These are phyloP conservation scores for Gracilinanus agilis DNA, from an alignment of 2,113 vertebrate genomes.

Conservation along the genomic window DNA sequence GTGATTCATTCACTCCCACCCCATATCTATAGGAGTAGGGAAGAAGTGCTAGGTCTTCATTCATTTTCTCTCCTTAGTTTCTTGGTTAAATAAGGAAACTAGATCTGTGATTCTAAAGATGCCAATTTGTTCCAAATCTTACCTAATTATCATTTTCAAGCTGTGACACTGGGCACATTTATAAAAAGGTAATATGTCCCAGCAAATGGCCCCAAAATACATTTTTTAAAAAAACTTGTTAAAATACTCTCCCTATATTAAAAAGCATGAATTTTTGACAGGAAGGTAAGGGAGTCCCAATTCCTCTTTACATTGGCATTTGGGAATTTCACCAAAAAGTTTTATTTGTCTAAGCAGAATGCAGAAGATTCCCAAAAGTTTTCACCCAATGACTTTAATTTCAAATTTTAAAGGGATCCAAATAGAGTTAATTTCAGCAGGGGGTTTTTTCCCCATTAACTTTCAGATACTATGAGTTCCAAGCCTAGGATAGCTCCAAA, in stretches of 20 bases:
- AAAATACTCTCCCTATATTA: background rate
- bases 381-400: background rate
- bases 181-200: background rate
- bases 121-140: background rate
- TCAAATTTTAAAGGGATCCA: background rate
- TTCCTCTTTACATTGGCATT: background rate
- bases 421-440: background rate
- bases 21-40: background rate
- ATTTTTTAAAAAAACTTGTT: background rate
- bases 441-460: background rate
- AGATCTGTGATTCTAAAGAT: background rate
- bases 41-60: background rate
- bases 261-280: background rate
- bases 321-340: background rate
- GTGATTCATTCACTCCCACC: background rate
- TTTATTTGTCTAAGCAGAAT: background rate
- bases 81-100: background rate
- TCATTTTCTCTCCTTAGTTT: background rate
- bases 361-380: background rate
- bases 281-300: background rate
- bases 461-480: background rate
- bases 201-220: background rate
- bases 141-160: background rate
- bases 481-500: background rate
- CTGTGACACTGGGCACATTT: background rate